Percentiles rank a stretch among this genome's conserved stretches.
Evolutionary conservation across 2,113 vertebrate species (phyloP).

Genomic region (Rousettus leschenaultii): DNA sequence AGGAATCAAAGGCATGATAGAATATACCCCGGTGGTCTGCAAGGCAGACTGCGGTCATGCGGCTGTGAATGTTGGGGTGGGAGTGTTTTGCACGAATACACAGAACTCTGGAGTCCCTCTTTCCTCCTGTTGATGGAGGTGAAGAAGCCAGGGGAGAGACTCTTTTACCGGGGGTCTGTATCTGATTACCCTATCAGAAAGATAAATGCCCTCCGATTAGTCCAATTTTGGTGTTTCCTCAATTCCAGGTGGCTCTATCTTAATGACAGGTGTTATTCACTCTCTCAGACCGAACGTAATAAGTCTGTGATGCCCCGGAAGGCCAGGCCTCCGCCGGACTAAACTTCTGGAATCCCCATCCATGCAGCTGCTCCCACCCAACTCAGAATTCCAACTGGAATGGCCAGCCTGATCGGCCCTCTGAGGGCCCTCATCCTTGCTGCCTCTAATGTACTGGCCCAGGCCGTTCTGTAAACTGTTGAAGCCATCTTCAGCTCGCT

Average conservation of each 20-base stretch:
- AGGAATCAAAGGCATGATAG: neutral
- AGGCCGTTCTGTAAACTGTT: conserved; percentile 90
- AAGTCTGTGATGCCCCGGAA: neutral
- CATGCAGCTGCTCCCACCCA: neutral
- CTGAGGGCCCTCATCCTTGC: conserved; percentile 74
- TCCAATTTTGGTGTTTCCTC: neutral
- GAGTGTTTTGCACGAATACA: rapidly evolving
- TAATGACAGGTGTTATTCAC: neutral
- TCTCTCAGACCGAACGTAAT: neutral
- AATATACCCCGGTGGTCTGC: neutral
- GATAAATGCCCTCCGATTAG: neutral
- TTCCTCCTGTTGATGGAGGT: neutral
- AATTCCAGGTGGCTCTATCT: neutral
- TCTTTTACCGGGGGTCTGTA: rapidly evolving
- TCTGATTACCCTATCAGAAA: neutral
- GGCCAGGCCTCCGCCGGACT: neutral
- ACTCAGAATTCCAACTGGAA: conserved; percentile 75
- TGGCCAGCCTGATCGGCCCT: conserved; percentile 81
- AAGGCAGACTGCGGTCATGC: neutral
- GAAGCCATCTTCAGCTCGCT: conserved; percentile 85
- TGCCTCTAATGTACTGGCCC: conserved; percentile 86
- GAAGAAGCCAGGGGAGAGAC: neutral
- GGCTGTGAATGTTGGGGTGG: neutral
- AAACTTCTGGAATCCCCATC: neutral
- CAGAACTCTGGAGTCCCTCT: neutral